Evolutionary conservation across 2,113 vertebrate genomes (phyloP), one percentile per base, ranked within the genome.

Genomic region (Hassar affinis): DNA sequence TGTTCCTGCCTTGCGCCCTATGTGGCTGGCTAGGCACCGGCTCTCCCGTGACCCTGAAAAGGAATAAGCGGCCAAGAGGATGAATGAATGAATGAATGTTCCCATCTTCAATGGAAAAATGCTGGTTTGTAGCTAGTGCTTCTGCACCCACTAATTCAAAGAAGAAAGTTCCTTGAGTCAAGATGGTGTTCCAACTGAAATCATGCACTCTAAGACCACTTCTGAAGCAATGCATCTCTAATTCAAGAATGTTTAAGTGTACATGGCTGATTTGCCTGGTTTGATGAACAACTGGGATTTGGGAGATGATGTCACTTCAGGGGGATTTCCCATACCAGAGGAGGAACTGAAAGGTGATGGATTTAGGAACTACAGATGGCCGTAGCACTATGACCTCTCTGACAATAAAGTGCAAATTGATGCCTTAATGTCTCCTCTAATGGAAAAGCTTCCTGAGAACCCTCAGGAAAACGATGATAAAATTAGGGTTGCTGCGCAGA

Each of bases 321-420:
- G 3, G 14, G 66, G 38, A 42, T 30, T 72, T 59, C 35, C 2
- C 0, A 18, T 27, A 49, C n/a, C 18, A 0, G 18, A 84, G 54
- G 54, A 79, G 20, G 77, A 84, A n/a, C 77, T 62, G 20, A 61
- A 77, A 49, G 77, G 83, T 79, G 83, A 84, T 0, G 66, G 79
- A 1, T 84, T 84, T 9, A 27, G 49, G 42, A 62, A 79, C 42
- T 72, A 79, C 77, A 79, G 71, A 51, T 35, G 45, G 77, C 38
- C 42, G 8, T 51, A 33, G 38, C 17, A 61, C 18, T n/a, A 79
- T 3, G 4, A 18, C 2, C 14, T 3, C 33, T 18, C 2, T 7
- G 11, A 68, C 2, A 0, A 22, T 1, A 33, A 69, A 1, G 6
- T 33, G 79, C 62, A 51, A 8, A 1, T 6, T 18, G 64, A 69